A percentile compares a stretch with the other conserved stretches of the same genome.
Evolutionary conservation across 2,797 vertebrate species (phyloP).

Genomic region (Urophycis tenuis): DNA sequence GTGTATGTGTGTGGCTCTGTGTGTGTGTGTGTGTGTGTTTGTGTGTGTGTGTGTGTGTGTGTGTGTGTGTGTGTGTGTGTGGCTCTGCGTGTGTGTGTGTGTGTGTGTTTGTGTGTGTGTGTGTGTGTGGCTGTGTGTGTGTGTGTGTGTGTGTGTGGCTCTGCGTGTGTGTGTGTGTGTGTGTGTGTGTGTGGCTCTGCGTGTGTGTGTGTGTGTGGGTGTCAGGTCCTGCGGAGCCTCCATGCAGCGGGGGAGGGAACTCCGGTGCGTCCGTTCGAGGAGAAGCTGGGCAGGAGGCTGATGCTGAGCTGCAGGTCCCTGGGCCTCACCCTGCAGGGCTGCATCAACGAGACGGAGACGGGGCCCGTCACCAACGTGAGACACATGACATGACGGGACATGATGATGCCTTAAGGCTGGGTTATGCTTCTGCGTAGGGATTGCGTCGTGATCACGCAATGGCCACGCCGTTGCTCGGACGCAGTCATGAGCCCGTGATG

Average conservation of each 20-base stretch:
- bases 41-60: background rate
- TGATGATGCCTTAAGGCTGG: too few relatives aligned
- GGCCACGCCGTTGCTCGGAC: too few relatives aligned
- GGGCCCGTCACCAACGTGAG: conserved; percentile 88
- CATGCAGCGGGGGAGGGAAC: conserved; percentile 66
- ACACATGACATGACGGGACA: too few relatives aligned
- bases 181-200: background rate
- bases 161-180: background rate
- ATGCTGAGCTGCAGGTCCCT: conserved; percentile 86
- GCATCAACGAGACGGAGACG: conserved; percentile 83
- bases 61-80: background rate
- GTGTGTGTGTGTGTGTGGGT: background rate
- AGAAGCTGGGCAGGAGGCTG: conserved; percentile 84
- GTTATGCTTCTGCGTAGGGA: too few relatives aligned
- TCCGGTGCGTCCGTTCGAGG: conserved; percentile 81
- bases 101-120: background rate
- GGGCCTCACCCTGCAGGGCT: conserved; percentile 87
- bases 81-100: background rate
- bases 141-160: background rate
- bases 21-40: background rate
- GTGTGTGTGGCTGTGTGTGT: background rate
- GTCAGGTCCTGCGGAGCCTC: conserved; percentile 78
- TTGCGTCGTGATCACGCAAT: too few relatives aligned
- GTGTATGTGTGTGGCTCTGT: background rate
- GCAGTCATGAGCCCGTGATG: too few relatives aligned